Base-by-base conservation (phyloP, 2,888 invertebrate species). In the Molorchus minor region DNA sequence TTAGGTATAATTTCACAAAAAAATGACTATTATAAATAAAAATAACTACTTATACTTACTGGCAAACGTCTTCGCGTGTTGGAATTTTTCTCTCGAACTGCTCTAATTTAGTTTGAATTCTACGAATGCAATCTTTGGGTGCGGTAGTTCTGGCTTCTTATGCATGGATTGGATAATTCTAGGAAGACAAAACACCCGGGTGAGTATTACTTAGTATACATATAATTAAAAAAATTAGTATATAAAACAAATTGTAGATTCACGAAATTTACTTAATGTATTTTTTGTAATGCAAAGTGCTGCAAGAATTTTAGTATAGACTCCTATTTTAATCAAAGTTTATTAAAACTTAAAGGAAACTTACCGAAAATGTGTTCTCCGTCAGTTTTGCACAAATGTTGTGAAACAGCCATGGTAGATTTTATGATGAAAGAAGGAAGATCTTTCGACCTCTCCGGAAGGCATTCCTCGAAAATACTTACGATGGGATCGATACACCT, bases 331-430 rank as follows among this genome's bases (percentile, higher is more conserved):
- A n/a, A n/a, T n/a, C n/a, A n/a, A n/a, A n/a, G n/a, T n/a, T n/a
- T n/a, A n/a, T n/a, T n/a, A n/a, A n/a, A n/a, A n/a, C 25, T 25
- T 8, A 17, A 16, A 30, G 12, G 10, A 46, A 8, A 56, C 58
- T 69, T 67, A 74, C 73, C 75, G 30, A 74, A 68, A 44, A 75
- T 69, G 45, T 74, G 75, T 62, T 74, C 73, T 0, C 73, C 75
- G 57, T 75, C 72, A 16, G 64, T 58, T 51, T 65, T 65, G 55
- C 71, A 72, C 2, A 72, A 12, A 47, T 72, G 67, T 0, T 65
- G 55, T 4, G 58, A 30, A 4, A 57, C 52, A 2, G 61, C 20
- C 0, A 64, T 13, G 0, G 68, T 2, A 15, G 64, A 57, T 36
- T 68, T 43, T 1, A 68, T 35, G 4, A 68, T n/a, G 38, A 70